phyloP scores from a whole-genome alignment of 2,797 vertebrate genomes.

The Sarcoramphus papa region DNA sequence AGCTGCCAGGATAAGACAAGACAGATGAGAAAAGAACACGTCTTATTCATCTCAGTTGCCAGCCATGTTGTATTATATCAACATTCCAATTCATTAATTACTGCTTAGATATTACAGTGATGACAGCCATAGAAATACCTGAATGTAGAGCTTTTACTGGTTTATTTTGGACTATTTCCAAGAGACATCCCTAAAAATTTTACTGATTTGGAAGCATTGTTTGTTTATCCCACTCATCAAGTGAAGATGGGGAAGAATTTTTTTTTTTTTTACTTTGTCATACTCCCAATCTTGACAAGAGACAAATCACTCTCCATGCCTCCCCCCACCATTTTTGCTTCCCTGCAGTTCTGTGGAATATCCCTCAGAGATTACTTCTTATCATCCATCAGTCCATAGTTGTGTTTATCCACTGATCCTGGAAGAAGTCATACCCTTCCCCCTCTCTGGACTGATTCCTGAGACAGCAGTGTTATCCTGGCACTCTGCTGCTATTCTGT shows the following conservation, averaged over 20 bases:
- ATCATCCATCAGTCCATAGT: not conserved
- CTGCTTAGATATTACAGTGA: not conserved
- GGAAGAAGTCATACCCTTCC: not conserved
- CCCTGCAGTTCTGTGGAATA: not conserved
- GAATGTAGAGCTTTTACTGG: not conserved
- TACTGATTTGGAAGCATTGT: not conserved
- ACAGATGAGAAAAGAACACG: not conserved
- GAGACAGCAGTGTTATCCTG: not conserved
- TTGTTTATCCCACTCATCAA: not conserved
- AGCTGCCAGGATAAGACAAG: not conserved
- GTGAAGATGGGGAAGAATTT: not conserved
- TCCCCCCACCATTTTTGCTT: not conserved
- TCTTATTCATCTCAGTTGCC: not conserved
- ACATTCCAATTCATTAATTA: not conserved
- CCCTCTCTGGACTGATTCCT: not conserved
- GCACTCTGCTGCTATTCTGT: not conserved
- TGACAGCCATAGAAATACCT: not conserved
- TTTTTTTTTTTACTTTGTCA: not conserved
- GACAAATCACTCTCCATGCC: not conserved
- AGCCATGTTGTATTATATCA: not conserved
- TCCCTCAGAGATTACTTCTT: constrained; percentile 7
- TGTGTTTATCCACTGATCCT: constrained; percentile 3
- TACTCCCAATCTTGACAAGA: not conserved
- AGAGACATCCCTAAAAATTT: not conserved
- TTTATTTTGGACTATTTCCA: not conserved